phyloP scores from a whole-genome alignment of 2,797 vertebrate genomes.

The Cyclopterus lumpus region DNA sequence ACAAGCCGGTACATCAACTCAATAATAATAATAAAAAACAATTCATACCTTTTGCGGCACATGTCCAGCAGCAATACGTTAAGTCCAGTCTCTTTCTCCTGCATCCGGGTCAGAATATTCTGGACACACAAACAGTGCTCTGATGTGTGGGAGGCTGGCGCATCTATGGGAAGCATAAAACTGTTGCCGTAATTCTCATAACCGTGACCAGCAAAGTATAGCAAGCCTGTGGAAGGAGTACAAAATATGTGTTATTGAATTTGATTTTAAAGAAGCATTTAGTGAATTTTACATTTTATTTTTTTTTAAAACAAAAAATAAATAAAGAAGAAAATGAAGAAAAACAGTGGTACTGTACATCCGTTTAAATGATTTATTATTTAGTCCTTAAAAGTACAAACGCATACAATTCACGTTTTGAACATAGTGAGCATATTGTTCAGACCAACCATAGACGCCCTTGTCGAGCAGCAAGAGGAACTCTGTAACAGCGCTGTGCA shows the following conservation, averaged over 20 bases:
- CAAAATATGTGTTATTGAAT: background rate
- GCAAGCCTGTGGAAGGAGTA: constrained; percentile 82
- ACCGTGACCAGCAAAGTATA: constrained; percentile 91
- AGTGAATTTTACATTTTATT: background rate
- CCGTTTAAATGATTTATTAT: background rate
- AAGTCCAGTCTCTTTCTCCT: constrained; percentile 87
- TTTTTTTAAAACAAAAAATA: background rate
- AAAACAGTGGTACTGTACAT: background rate
- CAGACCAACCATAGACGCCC: constrained; percentile 86
- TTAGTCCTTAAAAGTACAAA: background rate
- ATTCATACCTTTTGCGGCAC: constrained; percentile 88
- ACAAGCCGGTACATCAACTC: background rate
- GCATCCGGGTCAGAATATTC: constrained; percentile 87
- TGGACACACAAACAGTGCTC: constrained; percentile 90
- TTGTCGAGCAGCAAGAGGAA: constrained; percentile 90
- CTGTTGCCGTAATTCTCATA: constrained; percentile 93
- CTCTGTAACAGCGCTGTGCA: constrained; percentile 89
- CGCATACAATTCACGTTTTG: background rate
- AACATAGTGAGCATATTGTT: background rate
- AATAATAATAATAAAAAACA: background rate
- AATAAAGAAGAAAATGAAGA: background rate
- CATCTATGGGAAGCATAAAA: constrained; percentile 92
- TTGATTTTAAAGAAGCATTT: background rate
- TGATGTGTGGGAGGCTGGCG: constrained; percentile 85
- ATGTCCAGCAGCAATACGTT: constrained; percentile 92